These are phyloP conservation scores for Plebejus anna DNA, from an alignment of 2,888 invertebrate genomes.

Conservation along the genomic window DNA sequence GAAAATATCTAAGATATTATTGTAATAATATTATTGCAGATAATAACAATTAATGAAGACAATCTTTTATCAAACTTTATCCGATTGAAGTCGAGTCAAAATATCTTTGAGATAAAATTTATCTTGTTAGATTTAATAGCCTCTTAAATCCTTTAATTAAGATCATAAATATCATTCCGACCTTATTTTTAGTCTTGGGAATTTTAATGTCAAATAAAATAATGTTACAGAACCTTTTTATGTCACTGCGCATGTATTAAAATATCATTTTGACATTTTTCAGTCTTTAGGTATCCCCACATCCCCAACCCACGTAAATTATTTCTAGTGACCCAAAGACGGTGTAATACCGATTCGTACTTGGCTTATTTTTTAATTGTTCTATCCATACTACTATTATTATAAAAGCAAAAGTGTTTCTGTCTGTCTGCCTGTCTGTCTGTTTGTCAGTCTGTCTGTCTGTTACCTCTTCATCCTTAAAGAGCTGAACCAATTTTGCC, in stretches of 20 bases:
- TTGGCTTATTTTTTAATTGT: too few species aligned
- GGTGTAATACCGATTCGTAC: too few species aligned
- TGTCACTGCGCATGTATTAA: background rate
- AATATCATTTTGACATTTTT: conserved; percentile 5
- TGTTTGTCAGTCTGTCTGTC: too few species aligned
- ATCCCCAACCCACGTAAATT: background rate
- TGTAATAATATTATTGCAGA: too few species aligned
- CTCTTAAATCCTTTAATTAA: background rate
- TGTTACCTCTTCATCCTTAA: too few species aligned
- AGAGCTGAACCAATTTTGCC: too few species aligned
- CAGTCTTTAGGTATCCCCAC: background rate
- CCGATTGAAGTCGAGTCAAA: background rate
- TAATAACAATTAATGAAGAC: too few species aligned
- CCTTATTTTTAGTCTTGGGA: background rate
- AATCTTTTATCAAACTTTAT: background rate
- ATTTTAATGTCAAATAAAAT: background rate
- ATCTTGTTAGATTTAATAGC: background rate
- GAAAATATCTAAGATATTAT: too few species aligned
- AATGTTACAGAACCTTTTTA: background rate
- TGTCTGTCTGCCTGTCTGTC: too few species aligned
- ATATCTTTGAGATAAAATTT: background rate
- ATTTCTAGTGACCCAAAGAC: too few species aligned
- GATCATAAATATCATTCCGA: background rate
- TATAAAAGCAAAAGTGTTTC: too few species aligned
- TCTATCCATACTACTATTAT: too few species aligned